Evolutionary conservation across 2,888 invertebrate genomes (phyloP), one percentile per base, ranked within the genome.

Genomic region (Nymphalis c-album): DNA sequence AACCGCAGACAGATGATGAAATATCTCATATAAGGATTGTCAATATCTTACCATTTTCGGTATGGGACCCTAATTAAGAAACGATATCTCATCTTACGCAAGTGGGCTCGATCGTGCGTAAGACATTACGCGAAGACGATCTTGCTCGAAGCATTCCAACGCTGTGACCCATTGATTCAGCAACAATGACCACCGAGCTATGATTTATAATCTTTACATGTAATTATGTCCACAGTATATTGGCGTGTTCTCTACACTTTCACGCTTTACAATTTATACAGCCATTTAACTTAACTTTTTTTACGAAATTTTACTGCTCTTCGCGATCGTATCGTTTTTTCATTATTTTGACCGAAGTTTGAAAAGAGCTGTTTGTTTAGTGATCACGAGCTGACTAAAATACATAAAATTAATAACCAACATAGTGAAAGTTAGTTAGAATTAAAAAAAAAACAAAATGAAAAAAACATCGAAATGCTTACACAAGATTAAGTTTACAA

Each of bases 141-240:
- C 51, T 69, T 63, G 60, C 65, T 66, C 59, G 51, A 66, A 66
- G 70, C 68, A 67, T 70, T 66, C 68, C 66, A 51, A 48, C 22
- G 59, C 70, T 66, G 69, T 64, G 64, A 66, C 66, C 68, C 63
- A 62, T 68, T 66, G 70, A 62, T 51, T 63, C 47, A 48, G 22
- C 64, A 66, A 70, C 70, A 68, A 68, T 70, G 61, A 66, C 51
- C 70, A 64, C 47, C 61, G 55, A 64, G 59, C 8, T 70, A 63
- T 70, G 68, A 71, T 71, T 71, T 70, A 71, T 70, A 68, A 72
- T 72, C 72, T 70, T 66, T 69, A 64, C 68, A 60, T 61, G 22
- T 51, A 69, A 71, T 71, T 66, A 63, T 57, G 63, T 45, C 60
- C 51, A 46, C 31, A 57, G 60, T 46, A 63, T 63, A 69, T 63